Evolutionary conservation across 2,888 invertebrate genomes (phyloP), one percentile per base, ranked within the genome.

Genomic region (Physocephala rufipes): DNA sequence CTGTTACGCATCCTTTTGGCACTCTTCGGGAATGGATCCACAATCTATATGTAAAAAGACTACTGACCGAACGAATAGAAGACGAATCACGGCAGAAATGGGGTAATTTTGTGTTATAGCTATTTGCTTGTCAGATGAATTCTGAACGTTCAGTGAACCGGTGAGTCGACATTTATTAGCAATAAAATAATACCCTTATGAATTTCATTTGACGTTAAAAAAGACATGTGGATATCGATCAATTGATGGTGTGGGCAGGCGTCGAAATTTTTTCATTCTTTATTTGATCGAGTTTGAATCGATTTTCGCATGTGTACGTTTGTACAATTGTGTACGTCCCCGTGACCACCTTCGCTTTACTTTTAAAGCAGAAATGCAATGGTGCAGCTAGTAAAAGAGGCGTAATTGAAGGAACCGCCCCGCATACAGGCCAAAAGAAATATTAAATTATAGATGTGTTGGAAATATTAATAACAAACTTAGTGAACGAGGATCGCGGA

Each of bases 371-470:
- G 67, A 75, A 78, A 76, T 76, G 81, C 78, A 76, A 82, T 82
- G 82, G 82, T 84, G 79, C 81, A 78, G 79, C 80, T 82, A 84
- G 81, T 82, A 82, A 82, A 82, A 84, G 81, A 82, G 83, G 82
- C 82, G 82, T 82, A 83, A 81, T 80, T 80, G 78, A 75, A 78
- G 78, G 76, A 74, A 36, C 70, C 61, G 53, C 64, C 30, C 61
- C 2, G 24, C 16, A 28, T 19, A 4, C 26, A 13, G 19, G 26
- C 16, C 43, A 30, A 21, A 62, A 36, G 21, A 26, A 59, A 45
- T 45, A 67, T 26, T 58, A 43, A 19, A 16, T 58, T 58, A 36
- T 43, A 26, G 55, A 9, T 58, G 26, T 30, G n/a, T 58, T 45
- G 55, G 30, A 59, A 68, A 49, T 49, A n/a, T 61, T 49, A 59